phyloP scores from a whole-genome alignment of 2,888 invertebrate genomes.

The Parelbella ahira region DNA sequence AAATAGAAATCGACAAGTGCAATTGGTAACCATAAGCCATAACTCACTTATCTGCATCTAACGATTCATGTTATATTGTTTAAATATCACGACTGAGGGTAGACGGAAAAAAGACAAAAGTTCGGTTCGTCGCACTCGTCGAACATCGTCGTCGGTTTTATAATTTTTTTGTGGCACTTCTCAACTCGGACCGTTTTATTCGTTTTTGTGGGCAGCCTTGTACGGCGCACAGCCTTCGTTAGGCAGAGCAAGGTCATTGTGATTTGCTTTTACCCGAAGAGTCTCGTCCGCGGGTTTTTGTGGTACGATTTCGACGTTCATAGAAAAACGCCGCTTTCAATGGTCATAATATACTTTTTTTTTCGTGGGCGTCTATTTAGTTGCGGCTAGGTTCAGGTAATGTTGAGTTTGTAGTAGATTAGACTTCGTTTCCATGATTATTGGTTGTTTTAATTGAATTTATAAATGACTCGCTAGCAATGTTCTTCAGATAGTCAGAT shows the following conservation, averaged over 20 bases:
- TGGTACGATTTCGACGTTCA: conserved; percentile 26
- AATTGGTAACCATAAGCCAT: conserved; percentile 4
- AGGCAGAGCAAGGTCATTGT: conserved; percentile 69
- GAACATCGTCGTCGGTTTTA: conserved; percentile 50
- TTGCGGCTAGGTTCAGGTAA: conserved; percentile 17
- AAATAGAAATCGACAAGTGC: conserved; percentile 18
- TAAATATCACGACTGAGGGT: conserved; percentile 27
- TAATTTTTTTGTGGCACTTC: conserved; percentile 72
- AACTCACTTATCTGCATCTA: conserved; percentile 18
- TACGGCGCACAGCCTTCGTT: conserved; percentile 72
- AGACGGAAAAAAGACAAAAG: conserved; percentile 35
- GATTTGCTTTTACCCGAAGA: conserved; percentile 46
- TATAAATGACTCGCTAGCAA: too few species aligned
- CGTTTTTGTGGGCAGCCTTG: conserved; percentile 58
- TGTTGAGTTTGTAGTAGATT: neutral
- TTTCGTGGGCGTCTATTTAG: conserved; percentile 23
- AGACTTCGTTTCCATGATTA: conserved; percentile 2
- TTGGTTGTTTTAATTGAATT: neutral
- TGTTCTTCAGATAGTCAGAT: too few species aligned
- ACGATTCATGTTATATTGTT: conserved; percentile 25
- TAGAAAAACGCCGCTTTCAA: conserved; percentile 27
- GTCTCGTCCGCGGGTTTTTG: conserved; percentile 36
- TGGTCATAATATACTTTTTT: conserved; percentile 29
- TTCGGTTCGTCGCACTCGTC: conserved; percentile 48
- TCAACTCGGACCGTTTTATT: conserved; percentile 58